Evolutionary conservation across 1,140 invertebrate genomes (phyloP), one percentile per base, ranked within the genome.

Genomic region (Patella vulgata): DNA sequence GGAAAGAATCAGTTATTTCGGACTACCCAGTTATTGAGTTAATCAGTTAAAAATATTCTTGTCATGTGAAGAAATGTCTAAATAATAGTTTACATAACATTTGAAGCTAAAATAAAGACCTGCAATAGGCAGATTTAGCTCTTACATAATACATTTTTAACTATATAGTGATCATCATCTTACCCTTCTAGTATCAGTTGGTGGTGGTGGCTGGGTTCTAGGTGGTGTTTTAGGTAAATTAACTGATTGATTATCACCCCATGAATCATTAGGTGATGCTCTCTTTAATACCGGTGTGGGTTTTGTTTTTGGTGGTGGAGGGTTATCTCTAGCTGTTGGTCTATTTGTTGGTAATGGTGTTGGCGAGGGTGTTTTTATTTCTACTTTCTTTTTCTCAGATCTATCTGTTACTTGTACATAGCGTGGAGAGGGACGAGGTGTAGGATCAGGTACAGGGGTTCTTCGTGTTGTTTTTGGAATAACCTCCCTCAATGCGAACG

Each of bases 131-230:
- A n/a, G n/a, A n/a, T n/a, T n/a, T n/a, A n/a, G n/a, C n/a, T n/a
- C n/a, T n/a, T n/a, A n/a, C n/a, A n/a, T n/a, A n/a, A n/a, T n/a
- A n/a, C n/a, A n/a, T n/a, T n/a, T n/a, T n/a, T n/a, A n/a, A n/a
- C n/a, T n/a, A n/a, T n/a, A n/a, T n/a, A n/a, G n/a, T n/a, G n/a
- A n/a, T n/a, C n/a, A n/a, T n/a, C n/a, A n/a, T n/a, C 56, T 63
- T 56, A 77, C 75, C 62, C 62, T 65, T 69, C 70, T 77, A n/a
- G 68, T 70, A 43, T 77, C 68, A 19, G 66, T 40, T 9, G 71
- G 72, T 25, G 71, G 66, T 3, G 66, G 63, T 11, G 70, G 63
- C n/a, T 71, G 53, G 19, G 77, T 68, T 8, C 71, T 53, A 42
- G 68, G 61, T 19, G 74, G 53, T 25, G 77, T 68, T 8, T 71